phyloP scores from a whole-genome alignment of 2,113 vertebrate genomes.

The Periophthalmodon schlosseri region DNA sequence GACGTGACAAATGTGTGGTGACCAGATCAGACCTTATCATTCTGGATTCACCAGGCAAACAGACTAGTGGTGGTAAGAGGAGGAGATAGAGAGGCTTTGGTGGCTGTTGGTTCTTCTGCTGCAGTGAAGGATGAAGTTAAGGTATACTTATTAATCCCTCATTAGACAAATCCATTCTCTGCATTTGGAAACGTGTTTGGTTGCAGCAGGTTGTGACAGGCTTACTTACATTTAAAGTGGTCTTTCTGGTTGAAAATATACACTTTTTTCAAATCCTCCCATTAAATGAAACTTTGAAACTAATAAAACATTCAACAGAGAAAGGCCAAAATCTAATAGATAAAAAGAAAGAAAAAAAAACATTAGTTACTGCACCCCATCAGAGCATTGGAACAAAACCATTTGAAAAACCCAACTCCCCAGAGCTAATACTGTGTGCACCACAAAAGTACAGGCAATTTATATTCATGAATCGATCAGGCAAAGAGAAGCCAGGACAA shows the following conservation, averaged over 20 bases:
- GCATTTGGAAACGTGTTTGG: no score
- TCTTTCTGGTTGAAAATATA: background rate
- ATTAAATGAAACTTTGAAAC: background rate
- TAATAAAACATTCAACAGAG: background rate
- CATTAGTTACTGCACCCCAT: background rate
- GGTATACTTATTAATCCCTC: no score
- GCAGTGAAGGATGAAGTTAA: no score
- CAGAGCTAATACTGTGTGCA: background rate
- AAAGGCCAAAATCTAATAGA: background rate
- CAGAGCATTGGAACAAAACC: background rate
- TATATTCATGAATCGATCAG: background rate
- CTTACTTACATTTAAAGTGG: no score
- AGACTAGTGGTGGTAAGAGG: no score
- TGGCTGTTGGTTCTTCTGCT: background rate
- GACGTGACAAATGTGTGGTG: no score
- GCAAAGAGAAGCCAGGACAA: background rate
- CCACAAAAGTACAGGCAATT: background rate
- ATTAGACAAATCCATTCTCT: no score
- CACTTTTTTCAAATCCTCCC: no score
- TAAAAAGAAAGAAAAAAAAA: background rate
- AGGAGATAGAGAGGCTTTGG: background rate
- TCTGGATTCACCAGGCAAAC: no score
- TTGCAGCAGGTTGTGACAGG: background rate
- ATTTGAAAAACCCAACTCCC: background rate
- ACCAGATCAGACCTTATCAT: no score